Evolutionary conservation across 1,140 invertebrate genomes (phyloP), one percentile per base, ranked within the genome.

Genomic region (Plutomurus gul): DNA sequence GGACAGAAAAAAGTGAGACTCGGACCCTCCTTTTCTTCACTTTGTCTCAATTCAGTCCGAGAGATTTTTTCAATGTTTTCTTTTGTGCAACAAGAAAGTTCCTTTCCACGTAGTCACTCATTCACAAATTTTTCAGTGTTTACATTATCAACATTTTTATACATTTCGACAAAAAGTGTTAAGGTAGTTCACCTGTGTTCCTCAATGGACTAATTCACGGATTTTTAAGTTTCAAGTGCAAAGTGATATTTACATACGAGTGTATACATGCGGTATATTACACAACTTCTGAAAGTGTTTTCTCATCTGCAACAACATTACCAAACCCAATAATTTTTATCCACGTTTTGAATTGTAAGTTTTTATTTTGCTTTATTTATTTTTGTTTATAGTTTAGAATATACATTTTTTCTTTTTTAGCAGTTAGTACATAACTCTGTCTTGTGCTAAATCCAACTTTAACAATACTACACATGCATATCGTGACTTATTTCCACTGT

Each of bases 1-100:
- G 70, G 40, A 73, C 37, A 40, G 70, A 73, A 73, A 73, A 73
- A 73, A 40, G 70, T 73, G 70, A 73, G 37, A 40, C 70, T 73
- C 40, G 40, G 37, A 46, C 70, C 70, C 37, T 46, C 40, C 70
- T 40, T 25, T 46, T 43, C 39, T 72, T 13, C 36, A 72, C 40
- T 73, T 10, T 27, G 70, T 46, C 70, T 65, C 56, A 65, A 65
- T 36, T 65, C 56, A 65, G 27, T 30, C 36, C 27, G 10, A 30
- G 10, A 6, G 18, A 65, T 65, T 65, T 65, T 65, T 65, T 65
- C 56, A 65, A 65, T 36, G 56, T 36, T 65, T 65, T 65, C 13
- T 65, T 65, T 65, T 36, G 56, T 65, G 56, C 56, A 65, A 65
- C 51, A 60, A 60, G n/a, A 65, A 25, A 65, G 56, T 65, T 65